Evolutionary conservation across 1,140 invertebrate genomes (phyloP).

Genomic region (Hesperophylax magnus): DNA sequence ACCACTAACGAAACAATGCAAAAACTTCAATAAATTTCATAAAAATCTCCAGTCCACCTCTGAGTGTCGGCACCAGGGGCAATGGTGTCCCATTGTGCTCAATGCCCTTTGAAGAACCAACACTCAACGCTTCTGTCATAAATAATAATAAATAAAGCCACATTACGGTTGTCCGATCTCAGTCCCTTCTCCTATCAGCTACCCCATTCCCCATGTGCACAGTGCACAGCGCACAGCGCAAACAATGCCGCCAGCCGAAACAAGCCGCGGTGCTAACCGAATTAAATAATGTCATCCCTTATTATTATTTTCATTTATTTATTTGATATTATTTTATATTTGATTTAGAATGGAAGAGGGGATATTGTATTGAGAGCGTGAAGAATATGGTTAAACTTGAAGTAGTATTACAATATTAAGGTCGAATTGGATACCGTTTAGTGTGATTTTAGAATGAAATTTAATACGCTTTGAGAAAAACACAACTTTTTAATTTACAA

Average conservation of each 20-base stretch:
- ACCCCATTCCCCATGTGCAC: neutral
- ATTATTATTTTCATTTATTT: too few species aligned
- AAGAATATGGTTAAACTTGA: too few species aligned
- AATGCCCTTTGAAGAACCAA: conserved; percentile 33
- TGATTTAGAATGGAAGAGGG: too few species aligned
- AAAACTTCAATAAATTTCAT: too few species aligned
- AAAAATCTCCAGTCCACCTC: neutral
- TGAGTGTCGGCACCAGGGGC: conserved; percentile 30
- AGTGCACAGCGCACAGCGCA: too few species aligned
- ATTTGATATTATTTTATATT: too few species aligned
- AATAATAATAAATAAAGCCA: conserved; percentile 31
- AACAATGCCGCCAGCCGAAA: conserved; percentile 9
- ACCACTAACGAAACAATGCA: too few species aligned
- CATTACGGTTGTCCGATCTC: conserved; percentile 40
- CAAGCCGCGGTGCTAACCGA: too few species aligned
- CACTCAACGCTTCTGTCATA: conserved; percentile 36
- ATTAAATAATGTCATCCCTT: too few species aligned
- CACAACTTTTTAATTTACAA: too few species aligned
- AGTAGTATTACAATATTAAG: neutral
- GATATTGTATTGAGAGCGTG: too few species aligned
- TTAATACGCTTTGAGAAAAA: neutral
- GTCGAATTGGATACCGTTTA: neutral
- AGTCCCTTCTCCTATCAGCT: neutral
- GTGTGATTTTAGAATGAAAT: neutral
- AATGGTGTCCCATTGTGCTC: conserved; percentile 7